Percentiles rank a stretch among this genome's conserved stretches.
phyloP scores from a whole-genome alignment of 2,888 invertebrate genomes.

The Onthophagus sagittarius region DNA sequence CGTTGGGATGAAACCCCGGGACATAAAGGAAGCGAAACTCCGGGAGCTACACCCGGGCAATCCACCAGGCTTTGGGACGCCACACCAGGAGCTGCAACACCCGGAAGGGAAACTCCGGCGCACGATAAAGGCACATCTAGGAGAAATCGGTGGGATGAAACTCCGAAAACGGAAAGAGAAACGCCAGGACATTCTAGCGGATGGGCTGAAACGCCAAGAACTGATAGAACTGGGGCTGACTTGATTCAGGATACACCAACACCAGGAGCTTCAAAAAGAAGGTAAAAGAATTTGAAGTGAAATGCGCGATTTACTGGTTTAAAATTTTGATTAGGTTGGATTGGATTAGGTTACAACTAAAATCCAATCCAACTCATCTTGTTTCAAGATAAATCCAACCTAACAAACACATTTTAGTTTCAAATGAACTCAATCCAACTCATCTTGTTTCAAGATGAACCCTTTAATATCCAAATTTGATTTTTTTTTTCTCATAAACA shows the following conservation, averaged over 20 bases:
- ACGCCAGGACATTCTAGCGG: conserved; percentile 90
- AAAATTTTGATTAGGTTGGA: too few relatives aligned
- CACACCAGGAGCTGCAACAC: conserved; percentile 90
- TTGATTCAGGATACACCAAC: conserved; percentile 83
- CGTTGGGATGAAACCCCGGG: conserved; percentile 97
- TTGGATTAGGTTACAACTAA: too few relatives aligned
- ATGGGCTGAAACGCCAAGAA: conserved; percentile 98
- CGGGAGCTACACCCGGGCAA: conserved; percentile 87
- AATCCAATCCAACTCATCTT: too few relatives aligned
- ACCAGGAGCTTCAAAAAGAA: conserved; percentile 89
- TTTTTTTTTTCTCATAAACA: neutral
- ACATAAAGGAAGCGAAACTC: conserved; percentile 72
- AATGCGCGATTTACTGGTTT: too few relatives aligned
- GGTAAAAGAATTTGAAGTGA: too few relatives aligned
- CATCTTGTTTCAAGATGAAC: neutral
- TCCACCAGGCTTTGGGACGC: conserved; percentile 95
- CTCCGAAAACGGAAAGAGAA: conserved; percentile 95
- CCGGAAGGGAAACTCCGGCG: conserved; percentile 73
- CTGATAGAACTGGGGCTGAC: conserved; percentile 73
- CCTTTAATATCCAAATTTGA: neutral
- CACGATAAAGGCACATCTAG: conserved; percentile 64
- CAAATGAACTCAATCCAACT: too few relatives aligned
- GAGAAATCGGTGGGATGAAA: conserved; percentile 99
- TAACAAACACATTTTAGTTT: too few relatives aligned
- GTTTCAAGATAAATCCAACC: too few relatives aligned